A percentile compares a stretch with the other conserved stretches of the same genome.
These are phyloP conservation scores for Suillia variegata DNA, from an alignment of 2,888 invertebrate genomes.

Conservation along the genomic window DNA sequence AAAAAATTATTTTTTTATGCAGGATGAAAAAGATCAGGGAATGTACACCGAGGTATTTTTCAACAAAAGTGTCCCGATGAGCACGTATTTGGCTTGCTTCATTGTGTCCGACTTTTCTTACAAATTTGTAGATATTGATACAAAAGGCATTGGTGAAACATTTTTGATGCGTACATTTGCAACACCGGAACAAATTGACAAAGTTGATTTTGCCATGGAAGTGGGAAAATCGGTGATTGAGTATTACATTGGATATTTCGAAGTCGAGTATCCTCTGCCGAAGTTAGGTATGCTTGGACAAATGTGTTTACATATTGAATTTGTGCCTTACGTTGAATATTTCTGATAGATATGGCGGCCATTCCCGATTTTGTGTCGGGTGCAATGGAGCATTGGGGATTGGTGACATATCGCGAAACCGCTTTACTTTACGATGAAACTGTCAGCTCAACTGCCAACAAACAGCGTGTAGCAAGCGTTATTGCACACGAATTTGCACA, in stretches of 20 bases:
- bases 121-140: slow-evolving; percentile 63
- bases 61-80: slow-evolving; percentile 87
- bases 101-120: slow-evolving; percentile 85
- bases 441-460: slow-evolving; percentile 76
- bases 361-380: slow-evolving; percentile 66
- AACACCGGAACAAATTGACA: slow-evolving; percentile 74
- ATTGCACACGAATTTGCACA: slow-evolving; percentile 94
- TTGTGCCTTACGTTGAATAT: background rate
- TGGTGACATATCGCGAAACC: slow-evolving; percentile 90
- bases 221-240: slow-evolving; percentile 77
- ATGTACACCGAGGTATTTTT: slow-evolving; percentile 73
- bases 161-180: slow-evolving; percentile 78
- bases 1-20: slow-evolving; percentile 2
- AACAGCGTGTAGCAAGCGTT: slow-evolving; percentile 78
- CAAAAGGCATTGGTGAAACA: slow-evolving; percentile 65
- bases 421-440: slow-evolving; percentile 76
- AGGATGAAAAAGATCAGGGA: slow-evolving; percentile 48
- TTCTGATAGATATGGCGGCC: slow-evolving; percentile 54
- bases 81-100: slow-evolving; percentile 90
- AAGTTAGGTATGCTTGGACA: slow-evolving; percentile 88
- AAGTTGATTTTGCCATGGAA: slow-evolving; percentile 77
- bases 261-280: slow-evolving; percentile 83
- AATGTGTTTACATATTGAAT: background rate
- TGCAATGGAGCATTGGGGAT: slow-evolving; percentile 96
- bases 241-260: slow-evolving; percentile 84